Evolutionary conservation across 2,113 vertebrate genomes (phyloP).

Genomic region (Vidua chalybeata): DNA sequence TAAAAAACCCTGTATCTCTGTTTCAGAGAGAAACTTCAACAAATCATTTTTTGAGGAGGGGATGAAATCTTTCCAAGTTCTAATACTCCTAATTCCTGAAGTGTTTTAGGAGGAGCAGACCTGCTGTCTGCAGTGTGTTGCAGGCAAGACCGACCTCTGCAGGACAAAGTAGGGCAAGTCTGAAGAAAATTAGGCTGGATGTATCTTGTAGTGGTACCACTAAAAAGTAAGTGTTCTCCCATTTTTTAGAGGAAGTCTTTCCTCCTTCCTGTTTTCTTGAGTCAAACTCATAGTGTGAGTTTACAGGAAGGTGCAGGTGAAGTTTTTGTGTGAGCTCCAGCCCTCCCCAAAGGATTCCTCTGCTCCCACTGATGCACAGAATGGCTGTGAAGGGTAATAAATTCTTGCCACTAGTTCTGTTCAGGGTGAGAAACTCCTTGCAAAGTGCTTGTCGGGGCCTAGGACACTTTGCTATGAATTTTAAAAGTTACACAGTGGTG

Average conservation of each 20-base stretch:
- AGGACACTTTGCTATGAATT: background rate
- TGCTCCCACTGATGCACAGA: background rate
- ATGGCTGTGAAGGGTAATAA: background rate
- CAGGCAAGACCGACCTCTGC: conserved; percentile 77
- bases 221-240: background rate
- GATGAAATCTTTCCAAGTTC: background rate
- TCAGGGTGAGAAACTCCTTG: background rate
- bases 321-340: background rate
- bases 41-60: background rate
- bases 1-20: background rate
- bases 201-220: background rate
- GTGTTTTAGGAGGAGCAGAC: background rate
- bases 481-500: background rate
- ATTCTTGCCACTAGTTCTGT: background rate
- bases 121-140: background rate
- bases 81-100: background rate
- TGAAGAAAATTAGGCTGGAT: background rate
- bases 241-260: background rate
- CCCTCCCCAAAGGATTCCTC: background rate
- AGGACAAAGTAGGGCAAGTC: conserved; percentile 31
- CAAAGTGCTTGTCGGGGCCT: background rate
- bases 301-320: background rate
- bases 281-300: background rate
- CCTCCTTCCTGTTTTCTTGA: background rate
- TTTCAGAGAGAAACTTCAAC: background rate